These are phyloP conservation scores for Macropis europaea DNA, from an alignment of 2,888 invertebrate genomes.

Conservation along the genomic window DNA sequence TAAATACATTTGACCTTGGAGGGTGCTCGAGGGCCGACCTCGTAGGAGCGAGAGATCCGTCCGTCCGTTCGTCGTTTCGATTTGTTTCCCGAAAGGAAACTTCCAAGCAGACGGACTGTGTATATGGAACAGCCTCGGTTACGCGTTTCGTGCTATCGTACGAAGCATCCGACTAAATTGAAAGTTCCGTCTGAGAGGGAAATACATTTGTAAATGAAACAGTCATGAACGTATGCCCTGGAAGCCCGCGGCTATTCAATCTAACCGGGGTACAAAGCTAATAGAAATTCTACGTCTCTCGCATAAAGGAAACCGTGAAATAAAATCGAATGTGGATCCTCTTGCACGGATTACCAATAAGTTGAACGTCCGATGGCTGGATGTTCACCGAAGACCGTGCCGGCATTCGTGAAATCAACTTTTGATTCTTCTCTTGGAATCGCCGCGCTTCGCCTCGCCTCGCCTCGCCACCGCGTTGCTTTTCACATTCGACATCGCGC, in stretches of 20 bases:
- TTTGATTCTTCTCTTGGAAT: slow-evolving; percentile 6
- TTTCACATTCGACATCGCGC: background rate
- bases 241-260: slow-evolving; percentile 74
- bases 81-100: slow-evolving; percentile 53
- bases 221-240: slow-evolving; percentile 75
- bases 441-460: background rate
- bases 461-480: background rate
- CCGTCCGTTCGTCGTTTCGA: slow-evolving; percentile 59
- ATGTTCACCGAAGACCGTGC: slow-evolving; percentile 27
- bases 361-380: slow-evolving; percentile 51
- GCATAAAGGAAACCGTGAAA: slow-evolving; percentile 73
- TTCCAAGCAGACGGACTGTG: slow-evolving; percentile 50
- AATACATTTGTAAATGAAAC: slow-evolving; percentile 79
- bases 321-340: slow-evolving; percentile 72
- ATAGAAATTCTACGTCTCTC: slow-evolving; percentile 74
- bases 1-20: background rate
- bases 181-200: slow-evolving; percentile 76
- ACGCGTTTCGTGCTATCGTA: slow-evolving; percentile 62
- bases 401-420: slow-evolving; percentile 49
- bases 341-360: slow-evolving; percentile 67
- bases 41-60: slow-evolving; percentile 29
- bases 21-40: background rate
- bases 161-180: slow-evolving; percentile 76
- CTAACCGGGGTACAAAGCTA: slow-evolving; percentile 74
- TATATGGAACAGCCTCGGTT: slow-evolving; percentile 43